Conservation (phyloP, 2,797 vertebrate genomes). For the Muscicapa comitata region DNA sequence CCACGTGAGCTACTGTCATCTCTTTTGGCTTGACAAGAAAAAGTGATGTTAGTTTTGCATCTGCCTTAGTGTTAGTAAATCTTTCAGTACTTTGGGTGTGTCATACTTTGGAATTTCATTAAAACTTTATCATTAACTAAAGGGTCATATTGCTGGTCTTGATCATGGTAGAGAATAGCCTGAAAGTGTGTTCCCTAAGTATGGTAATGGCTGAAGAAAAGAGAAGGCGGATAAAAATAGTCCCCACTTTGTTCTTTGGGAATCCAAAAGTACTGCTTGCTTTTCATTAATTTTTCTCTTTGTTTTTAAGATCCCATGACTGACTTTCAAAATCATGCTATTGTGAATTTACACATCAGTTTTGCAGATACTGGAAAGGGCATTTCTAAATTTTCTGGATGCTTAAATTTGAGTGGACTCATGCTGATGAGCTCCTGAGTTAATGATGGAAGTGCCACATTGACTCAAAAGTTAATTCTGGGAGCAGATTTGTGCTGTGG, state of each 20-base stretch:
- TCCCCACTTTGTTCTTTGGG: neutral
- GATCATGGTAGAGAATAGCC: neutral
- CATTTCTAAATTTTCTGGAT: neutral
- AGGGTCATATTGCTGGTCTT: neutral
- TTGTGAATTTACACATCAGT: neutral
- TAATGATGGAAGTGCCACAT: neutral
- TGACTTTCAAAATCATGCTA: neutral
- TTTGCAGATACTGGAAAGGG: neutral
- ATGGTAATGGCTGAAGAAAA: neutral
- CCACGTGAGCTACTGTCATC: neutral
- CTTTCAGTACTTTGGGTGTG: slow-evolving; percentile 13
- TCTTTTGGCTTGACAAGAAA: slow-evolving; percentile 12
- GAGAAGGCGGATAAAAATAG: neutral
- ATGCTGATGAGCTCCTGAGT: neutral
- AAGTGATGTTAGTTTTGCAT: slow-evolving; percentile 8
- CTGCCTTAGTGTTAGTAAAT: slow-evolving; percentile 1
- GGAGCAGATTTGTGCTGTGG: neutral
- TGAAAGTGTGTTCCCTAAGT: neutral
- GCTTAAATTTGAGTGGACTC: neutral
- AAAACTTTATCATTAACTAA: neutral
- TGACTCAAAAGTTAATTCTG: neutral
- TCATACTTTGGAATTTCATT: slow-evolving; percentile 8
- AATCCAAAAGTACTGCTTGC: neutral
- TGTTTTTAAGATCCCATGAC: neutral
- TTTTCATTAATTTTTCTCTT: neutral